A percentile compares a stretch with the other conserved stretches of the same genome.
Evolutionary conservation across 2,797 vertebrate species (phyloP).

Genomic region (Danio aesculapii): DNA sequence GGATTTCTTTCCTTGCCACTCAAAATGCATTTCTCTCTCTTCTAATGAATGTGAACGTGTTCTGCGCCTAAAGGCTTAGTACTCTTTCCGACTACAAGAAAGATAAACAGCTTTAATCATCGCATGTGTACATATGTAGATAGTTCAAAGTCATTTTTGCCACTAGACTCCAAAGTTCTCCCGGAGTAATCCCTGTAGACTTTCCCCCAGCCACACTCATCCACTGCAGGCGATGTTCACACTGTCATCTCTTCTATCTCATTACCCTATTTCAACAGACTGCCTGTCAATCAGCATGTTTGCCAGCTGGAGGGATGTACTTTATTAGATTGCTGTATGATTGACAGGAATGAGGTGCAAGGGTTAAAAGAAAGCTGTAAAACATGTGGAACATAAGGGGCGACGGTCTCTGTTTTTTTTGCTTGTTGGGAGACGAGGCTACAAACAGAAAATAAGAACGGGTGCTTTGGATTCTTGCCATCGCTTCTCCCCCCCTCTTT

Average conservation of each 20-base stretch:
- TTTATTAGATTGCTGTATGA: slow-evolving; percentile 47
- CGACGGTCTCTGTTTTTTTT: slow-evolving; percentile 39
- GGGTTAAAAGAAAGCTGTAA: slow-evolving; percentile 36
- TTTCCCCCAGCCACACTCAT: slow-evolving; percentile 28
- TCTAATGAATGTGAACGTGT: slow-evolving; percentile 36
- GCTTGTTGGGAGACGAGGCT: slow-evolving; percentile 10
- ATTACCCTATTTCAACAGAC: slow-evolving; percentile 57
- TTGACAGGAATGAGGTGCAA: slow-evolving; percentile 43
- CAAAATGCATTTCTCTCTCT: background rate
- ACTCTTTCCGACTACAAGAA: slow-evolving; percentile 39
- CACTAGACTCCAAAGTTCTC: slow-evolving; percentile 45
- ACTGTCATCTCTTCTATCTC: slow-evolving; percentile 49
- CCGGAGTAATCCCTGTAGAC: slow-evolving; percentile 19
- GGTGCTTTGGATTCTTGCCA: slow-evolving; percentile 11
- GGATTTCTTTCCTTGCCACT: background rate
- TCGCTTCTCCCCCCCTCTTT: slow-evolving; percentile 4
- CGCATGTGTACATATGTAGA: slow-evolving; percentile 45
- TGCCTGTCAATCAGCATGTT: slow-evolving; percentile 55
- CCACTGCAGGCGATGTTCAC: slow-evolving; percentile 40
- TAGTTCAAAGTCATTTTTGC: slow-evolving; percentile 49
- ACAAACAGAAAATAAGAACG: slow-evolving; percentile 26
- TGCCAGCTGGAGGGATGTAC: slow-evolving; percentile 45
- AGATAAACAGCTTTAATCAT: slow-evolving; percentile 51
- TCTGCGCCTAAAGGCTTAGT: slow-evolving; percentile 15
- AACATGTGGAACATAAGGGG: slow-evolving; percentile 25